Percentiles rank a stretch among this genome's conserved stretches.
Conservation (phyloP, 2,888 invertebrate genomes). For the Ennomos fuscantarius region DNA sequence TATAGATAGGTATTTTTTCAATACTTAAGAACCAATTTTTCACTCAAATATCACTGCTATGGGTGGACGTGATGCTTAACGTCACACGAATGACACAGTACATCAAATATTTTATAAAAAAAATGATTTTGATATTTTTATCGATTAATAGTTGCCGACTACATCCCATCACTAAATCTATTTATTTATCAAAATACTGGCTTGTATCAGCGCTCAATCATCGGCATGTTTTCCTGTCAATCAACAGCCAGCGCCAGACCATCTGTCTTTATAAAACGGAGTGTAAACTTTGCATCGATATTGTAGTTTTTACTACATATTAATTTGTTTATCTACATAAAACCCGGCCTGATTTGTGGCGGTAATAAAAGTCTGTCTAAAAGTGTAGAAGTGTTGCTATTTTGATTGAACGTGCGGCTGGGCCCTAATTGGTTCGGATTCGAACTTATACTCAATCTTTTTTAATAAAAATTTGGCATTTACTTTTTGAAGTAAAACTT, state of each 20-base stretch:
- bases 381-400: slow-evolving; percentile 33
- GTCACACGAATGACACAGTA: too few species aligned
- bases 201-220: slow-evolving; percentile 79
- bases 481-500: too few species aligned
- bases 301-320: slow-evolving; percentile 74
- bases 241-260: slow-evolving; percentile 65
- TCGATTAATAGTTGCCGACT: slow-evolving; percentile 25
- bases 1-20: too few species aligned
- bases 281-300: slow-evolving; percentile 72
- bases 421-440: slow-evolving; percentile 22
- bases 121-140: slow-evolving; percentile 6
- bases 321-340: slow-evolving; percentile 74
- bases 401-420: slow-evolving; percentile 23
- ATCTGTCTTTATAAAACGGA: slow-evolving; percentile 79
- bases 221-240: slow-evolving; percentile 76
- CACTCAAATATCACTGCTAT: too few species aligned
- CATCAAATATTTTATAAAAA: too few species aligned
- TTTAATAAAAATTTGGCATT: too few species aligned
- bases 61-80: too few species aligned
- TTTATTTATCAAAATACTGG: slow-evolving; percentile 81
- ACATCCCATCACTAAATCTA: slow-evolving; percentile 59
- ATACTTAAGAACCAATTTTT: too few species aligned
- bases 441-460: not conserved
- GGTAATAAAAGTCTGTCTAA: slow-evolving; percentile 61
- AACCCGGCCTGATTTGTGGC: slow-evolving; percentile 63